Conservation (phyloP, 2,797 vertebrate genomes). For the Pseudochromis fuscus region DNA sequence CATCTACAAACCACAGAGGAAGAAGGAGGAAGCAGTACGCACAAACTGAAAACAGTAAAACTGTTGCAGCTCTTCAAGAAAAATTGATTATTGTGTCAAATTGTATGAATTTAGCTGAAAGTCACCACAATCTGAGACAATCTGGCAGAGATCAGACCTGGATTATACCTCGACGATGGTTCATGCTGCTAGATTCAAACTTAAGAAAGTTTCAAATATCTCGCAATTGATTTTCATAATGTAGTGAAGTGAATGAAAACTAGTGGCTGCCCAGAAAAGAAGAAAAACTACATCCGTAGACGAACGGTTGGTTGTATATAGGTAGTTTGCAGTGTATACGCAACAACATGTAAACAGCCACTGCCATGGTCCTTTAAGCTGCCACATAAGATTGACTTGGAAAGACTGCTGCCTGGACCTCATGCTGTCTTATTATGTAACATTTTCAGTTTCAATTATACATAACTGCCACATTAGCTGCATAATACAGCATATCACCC, state of each 20-base stretch:
- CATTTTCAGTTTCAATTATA: conserved; percentile 55
- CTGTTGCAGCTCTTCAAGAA: too few species aligned
- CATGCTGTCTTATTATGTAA: conserved; percentile 60
- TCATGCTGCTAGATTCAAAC: not conserved
- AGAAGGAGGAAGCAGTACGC: too few species aligned
- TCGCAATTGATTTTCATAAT: not conserved
- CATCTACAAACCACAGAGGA: too few species aligned
- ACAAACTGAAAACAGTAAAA: too few species aligned
- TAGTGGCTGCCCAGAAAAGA: not conserved
- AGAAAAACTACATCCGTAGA: not conserved
- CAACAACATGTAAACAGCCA: conserved; percentile 18
- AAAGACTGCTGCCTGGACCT: conserved; percentile 36
- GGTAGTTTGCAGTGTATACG: not conserved
- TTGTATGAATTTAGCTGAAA: too few species aligned
- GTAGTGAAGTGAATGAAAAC: not conserved
- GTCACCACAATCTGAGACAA: too few species aligned
- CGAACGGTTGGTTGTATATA: not conserved
- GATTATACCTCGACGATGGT: not conserved
- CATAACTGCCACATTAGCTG: conserved; percentile 61
- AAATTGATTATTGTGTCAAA: too few species aligned
- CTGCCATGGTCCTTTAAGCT: conserved; percentile 18
- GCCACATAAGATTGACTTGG: conserved; percentile 16
- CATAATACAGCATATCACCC: conserved; percentile 34
- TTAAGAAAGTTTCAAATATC: conserved; percentile 1
- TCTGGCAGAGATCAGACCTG: too few species aligned